Evolutionary conservation across 2,113 vertebrate species (phyloP).

Genomic region (Sinocyclocheilus anshuiensis): DNA sequence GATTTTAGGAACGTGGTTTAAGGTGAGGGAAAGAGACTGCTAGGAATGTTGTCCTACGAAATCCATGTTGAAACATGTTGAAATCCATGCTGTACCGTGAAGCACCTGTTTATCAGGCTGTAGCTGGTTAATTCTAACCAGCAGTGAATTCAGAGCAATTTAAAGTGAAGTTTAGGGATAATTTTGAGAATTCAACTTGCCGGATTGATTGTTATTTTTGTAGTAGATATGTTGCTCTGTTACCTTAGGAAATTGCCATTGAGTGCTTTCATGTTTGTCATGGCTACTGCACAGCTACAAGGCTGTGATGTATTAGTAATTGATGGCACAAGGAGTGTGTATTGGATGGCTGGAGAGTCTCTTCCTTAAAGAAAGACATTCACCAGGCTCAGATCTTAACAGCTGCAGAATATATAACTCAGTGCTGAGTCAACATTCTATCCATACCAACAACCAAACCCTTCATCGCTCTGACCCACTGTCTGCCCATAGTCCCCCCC

Average conservation of each 20-base stretch:
- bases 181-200: background rate
- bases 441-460: slow-evolving; percentile 24
- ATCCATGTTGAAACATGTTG: background rate
- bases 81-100: background rate
- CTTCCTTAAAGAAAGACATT: slow-evolving; percentile 33
- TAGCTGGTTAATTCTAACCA: background rate
- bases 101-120: background rate
- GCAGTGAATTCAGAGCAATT: background rate
- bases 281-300: slow-evolving; percentile 19
- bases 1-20: too few relatives aligned
- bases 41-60: background rate
- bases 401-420: slow-evolving; percentile 20
- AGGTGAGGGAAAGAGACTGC: too few relatives aligned
- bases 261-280: slow-evolving; percentile 28
- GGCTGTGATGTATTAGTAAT: slow-evolving; percentile 38
- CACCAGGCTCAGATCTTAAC: slow-evolving; percentile 8
- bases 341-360: slow-evolving; percentile 16
- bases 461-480: background rate
- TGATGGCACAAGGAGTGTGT: slow-evolving; percentile 22
- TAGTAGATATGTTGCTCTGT: background rate
- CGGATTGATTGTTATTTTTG: background rate
- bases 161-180: background rate
- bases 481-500: background rate
- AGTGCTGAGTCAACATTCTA: slow-evolving; percentile 15
- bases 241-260: slow-evolving; percentile 10